Conservation (phyloP, 2,888 invertebrate genomes). For the Lithophane socia region DNA sequence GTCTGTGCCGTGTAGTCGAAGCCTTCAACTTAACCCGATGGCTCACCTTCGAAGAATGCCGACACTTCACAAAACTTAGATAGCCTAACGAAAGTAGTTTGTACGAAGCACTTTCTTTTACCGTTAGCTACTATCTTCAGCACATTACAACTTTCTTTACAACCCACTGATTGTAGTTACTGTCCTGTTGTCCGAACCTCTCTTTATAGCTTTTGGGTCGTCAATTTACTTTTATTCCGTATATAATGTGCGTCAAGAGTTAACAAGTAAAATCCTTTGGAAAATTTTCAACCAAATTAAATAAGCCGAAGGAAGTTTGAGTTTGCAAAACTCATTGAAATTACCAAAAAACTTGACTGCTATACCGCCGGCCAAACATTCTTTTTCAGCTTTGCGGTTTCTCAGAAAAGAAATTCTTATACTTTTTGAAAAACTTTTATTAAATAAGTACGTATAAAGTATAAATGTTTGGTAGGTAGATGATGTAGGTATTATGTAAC, state of each 20-base stretch:
- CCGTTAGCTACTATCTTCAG: slow-evolving; percentile 62
- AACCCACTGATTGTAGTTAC: slow-evolving; percentile 69
- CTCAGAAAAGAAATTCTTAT: slow-evolving; percentile 25
- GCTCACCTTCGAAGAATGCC: slow-evolving; percentile 72
- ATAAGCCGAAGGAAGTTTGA: slow-evolving; percentile 61
- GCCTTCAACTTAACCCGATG: slow-evolving; percentile 72
- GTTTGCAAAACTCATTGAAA: slow-evolving; percentile 58
- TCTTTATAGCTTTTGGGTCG: slow-evolving; percentile 36
- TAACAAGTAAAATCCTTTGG: slow-evolving; percentile 64
- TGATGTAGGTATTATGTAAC: not conserved
- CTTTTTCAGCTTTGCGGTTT: slow-evolving; percentile 45
- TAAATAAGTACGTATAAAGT: slow-evolving; percentile 23
- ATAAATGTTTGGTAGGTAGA: not conserved
- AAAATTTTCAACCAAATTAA: slow-evolving; percentile 59
- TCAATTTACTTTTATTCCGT: slow-evolving; percentile 32
- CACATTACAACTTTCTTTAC: slow-evolving; percentile 74
- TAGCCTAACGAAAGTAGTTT: slow-evolving; percentile 79
- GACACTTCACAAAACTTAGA: slow-evolving; percentile 78
- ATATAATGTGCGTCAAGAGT: slow-evolving; percentile 54
- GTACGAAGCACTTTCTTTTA: slow-evolving; percentile 74
- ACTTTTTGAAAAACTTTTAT: slow-evolving; percentile 28
- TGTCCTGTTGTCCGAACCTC: slow-evolving; percentile 54
- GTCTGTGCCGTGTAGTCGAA: slow-evolving; percentile 66
- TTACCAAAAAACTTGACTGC: slow-evolving; percentile 61
- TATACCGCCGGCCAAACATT: slow-evolving; percentile 45